Conservation (phyloP, 1,140 invertebrate genomes). For the Papilio glaucus region DNA sequence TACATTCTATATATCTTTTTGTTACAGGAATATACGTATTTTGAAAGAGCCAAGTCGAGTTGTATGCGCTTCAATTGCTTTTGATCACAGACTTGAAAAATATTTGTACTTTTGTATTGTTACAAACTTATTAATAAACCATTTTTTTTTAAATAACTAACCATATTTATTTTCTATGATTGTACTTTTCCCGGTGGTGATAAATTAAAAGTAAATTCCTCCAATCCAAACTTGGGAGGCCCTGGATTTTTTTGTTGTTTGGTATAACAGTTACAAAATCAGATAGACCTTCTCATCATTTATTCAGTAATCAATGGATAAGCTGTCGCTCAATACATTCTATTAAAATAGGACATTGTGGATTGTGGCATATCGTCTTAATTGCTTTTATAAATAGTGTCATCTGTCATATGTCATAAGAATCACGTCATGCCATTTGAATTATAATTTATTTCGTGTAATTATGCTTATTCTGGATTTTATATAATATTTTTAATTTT, state of each 20-base stretch:
- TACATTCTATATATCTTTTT: slow-evolving; percentile 51
- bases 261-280: no score
- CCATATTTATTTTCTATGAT: no score
- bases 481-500: slow-evolving; percentile 9
- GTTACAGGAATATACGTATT: slow-evolving; percentile 81
- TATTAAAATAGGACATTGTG: no score
- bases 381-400: background rate
- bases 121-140: background rate
- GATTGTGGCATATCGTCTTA: background rate
- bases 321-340: no score
- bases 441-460: slow-evolving; percentile 1
- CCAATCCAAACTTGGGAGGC: no score
- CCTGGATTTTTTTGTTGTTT: no score
- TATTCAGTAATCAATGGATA: no score
- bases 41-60: slow-evolving; percentile 70
- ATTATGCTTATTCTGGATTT: slow-evolving; percentile 26
- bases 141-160: no score
- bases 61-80: slow-evolving; percentile 60
- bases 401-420: background rate
- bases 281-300: no score
- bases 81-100: slow-evolving; percentile 37
- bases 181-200: no score
- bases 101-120: slow-evolving; percentile 25
- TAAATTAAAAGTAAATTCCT: no score
- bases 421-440: background rate